These are phyloP conservation scores for Rhynchotus rufescens DNA, from an alignment of 2,797 vertebrate genomes.

Conservation along the genomic window DNA sequence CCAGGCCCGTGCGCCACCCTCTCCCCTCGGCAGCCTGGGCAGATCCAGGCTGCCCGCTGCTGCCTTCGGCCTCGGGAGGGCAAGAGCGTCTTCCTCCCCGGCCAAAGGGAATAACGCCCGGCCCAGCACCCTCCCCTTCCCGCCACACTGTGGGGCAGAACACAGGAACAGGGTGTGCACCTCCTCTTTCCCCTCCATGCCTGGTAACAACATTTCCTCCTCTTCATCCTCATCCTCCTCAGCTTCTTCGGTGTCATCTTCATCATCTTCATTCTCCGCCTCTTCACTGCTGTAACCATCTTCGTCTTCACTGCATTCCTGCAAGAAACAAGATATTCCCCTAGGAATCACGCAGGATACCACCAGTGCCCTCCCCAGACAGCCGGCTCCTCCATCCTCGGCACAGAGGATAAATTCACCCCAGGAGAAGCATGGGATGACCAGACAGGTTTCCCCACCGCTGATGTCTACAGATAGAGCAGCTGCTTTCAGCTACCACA, in stretches of 20 bases:
- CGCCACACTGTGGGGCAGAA: neutral
- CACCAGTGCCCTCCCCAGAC: neutral
- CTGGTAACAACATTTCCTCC: slow-evolving; percentile 94
- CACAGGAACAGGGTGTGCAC: slow-evolving; percentile 72
- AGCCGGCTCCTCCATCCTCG: neutral
- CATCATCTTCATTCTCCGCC: slow-evolving; percentile 82
- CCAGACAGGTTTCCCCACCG: neutral
- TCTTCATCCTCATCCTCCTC: slow-evolving; percentile 85
- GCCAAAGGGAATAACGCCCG: neutral
- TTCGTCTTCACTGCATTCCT: slow-evolving; percentile 94
- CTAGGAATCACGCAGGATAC: neutral
- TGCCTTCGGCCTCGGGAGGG: neutral
- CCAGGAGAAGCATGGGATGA: neutral
- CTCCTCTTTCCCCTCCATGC: slow-evolving; percentile 99
- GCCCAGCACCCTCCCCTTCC: neutral
- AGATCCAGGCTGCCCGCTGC: neutral
- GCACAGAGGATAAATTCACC: neutral
- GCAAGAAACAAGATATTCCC: neutral
- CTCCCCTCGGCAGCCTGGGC: neutral
- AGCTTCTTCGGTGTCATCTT: slow-evolving; percentile 85
- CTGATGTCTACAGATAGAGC: neutral
- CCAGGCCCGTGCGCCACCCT: neutral
- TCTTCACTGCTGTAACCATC: slow-evolving; percentile 86
- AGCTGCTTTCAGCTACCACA: neutral
- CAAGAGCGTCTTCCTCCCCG: neutral